phyloP scores from a whole-genome alignment of 2,113 vertebrate genomes.

The Setophaga kirtlandii region DNA sequence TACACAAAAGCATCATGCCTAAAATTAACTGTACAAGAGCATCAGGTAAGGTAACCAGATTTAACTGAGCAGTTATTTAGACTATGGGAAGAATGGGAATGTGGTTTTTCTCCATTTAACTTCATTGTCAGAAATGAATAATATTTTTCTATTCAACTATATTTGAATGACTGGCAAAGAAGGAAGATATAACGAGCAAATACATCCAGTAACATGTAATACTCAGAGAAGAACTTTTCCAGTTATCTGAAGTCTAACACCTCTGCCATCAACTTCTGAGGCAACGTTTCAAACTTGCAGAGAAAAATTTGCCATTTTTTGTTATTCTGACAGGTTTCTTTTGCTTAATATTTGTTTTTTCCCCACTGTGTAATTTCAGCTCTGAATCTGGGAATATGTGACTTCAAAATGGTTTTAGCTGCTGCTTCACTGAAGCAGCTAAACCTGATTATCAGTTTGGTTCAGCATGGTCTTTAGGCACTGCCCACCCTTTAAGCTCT shows the following conservation, averaged over 20 bases:
- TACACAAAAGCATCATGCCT: not conserved
- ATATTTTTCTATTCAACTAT: constrained; percentile 27
- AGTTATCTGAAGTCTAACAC: not conserved
- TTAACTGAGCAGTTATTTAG: constrained; percentile 17
- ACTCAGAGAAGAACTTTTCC: not conserved
- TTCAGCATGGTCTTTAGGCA: not conserved
- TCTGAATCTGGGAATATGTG: not conserved
- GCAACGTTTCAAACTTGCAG: not conserved
- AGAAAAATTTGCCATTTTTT: not conserved
- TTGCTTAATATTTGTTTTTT: not conserved
- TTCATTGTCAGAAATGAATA: constrained; percentile 1
- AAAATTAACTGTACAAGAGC: constrained; percentile 22
- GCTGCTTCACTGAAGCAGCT: not conserved
- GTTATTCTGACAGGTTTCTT: not conserved
- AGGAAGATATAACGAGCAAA: not conserved
- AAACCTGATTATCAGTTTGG: not conserved
- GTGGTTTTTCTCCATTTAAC: constrained; percentile 46
- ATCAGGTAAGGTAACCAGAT: constrained; percentile 41
- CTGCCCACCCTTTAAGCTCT: not conserved
- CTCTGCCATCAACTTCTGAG: not conserved
- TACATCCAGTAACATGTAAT: not conserved
- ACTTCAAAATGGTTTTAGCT: not conserved
- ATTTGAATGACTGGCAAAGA: constrained; percentile 56
- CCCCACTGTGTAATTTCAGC: not conserved
- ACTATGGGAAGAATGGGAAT: constrained; percentile 45